A percentile compares a stretch with the other conserved stretches of the same genome.
Conservation (phyloP, 2,888 invertebrate species). For the Oscheius onirici region DNA sequence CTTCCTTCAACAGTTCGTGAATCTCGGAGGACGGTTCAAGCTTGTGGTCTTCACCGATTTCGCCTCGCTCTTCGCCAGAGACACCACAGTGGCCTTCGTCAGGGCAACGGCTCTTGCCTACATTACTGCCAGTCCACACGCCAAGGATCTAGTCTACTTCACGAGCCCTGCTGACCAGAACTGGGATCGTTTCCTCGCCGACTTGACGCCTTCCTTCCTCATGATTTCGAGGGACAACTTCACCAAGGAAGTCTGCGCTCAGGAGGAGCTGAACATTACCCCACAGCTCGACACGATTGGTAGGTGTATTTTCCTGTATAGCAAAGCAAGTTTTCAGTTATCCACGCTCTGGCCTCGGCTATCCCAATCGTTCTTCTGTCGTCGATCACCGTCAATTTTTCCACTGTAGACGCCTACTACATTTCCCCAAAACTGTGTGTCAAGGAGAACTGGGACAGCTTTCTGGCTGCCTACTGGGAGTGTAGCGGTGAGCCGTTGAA, state of each 20-base stretch:
- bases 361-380: slow-evolving; percentile 65
- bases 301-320: slow-evolving; percentile 18
- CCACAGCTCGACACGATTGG: slow-evolving; percentile 63
- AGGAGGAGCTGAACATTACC: slow-evolving; percentile 56
- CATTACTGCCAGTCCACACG: slow-evolving; percentile 41
- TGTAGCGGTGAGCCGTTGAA: slow-evolving; percentile 44
- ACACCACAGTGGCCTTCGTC: slow-evolving; percentile 63
- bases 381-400: slow-evolving; percentile 65
- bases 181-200: slow-evolving; percentile 63
- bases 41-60: slow-evolving; percentile 67
- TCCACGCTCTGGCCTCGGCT: slow-evolving; percentile 54
- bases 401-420: slow-evolving; percentile 63
- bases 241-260: slow-evolving; percentile 51
- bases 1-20: slow-evolving; percentile 62
- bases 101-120: slow-evolving; percentile 60
- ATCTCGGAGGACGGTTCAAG: slow-evolving; percentile 67
- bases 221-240: slow-evolving; percentile 68
- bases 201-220: slow-evolving; percentile 69
- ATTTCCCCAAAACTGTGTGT: slow-evolving; percentile 47
- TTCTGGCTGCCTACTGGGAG: slow-evolving; percentile 59
- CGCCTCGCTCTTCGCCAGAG: slow-evolving; percentile 58
- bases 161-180: slow-evolving; percentile 60
- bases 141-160: slow-evolving; percentile 57
- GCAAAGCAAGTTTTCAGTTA: too few species aligned
- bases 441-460: slow-evolving; percentile 57